Conservation (phyloP, 1,140 invertebrate genomes). For the Papilio glaucus region DNA sequence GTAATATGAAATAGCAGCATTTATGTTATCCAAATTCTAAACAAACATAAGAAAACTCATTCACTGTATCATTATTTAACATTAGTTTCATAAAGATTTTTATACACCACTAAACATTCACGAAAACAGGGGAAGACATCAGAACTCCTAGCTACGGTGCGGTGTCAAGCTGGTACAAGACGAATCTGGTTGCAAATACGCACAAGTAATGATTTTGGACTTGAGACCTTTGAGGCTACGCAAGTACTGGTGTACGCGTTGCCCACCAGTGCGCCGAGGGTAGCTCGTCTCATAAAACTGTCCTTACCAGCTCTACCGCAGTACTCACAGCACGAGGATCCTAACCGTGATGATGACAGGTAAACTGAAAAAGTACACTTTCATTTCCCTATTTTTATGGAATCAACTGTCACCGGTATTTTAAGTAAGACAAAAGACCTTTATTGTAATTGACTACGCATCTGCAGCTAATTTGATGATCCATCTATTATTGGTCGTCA, state of each 20-base stretch:
- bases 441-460: too few relatives aligned
- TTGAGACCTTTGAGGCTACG: conserved; percentile 47
- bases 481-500: too few relatives aligned
- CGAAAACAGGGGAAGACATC: conserved; percentile 45
- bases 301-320: conserved; percentile 64
- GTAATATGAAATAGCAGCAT: too few relatives aligned
- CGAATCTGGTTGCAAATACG: conserved; percentile 69
- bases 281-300: conserved; percentile 65
- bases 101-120: not conserved
- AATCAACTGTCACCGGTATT: not conserved
- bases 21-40: too few relatives aligned
- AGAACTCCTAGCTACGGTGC: conserved; percentile 71
- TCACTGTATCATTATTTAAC: too few relatives aligned
- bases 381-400: not conserved
- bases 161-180: conserved; percentile 75
- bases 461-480: too few relatives aligned
- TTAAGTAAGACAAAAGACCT: too few relatives aligned
- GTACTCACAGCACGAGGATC: conserved; percentile 67
- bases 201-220: conserved; percentile 32
- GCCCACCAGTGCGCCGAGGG: conserved; percentile 70
- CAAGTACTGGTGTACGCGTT: conserved; percentile 66
- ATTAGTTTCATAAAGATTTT: conserved; percentile 19
- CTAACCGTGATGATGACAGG: conserved; percentile 47
- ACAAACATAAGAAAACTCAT: too few relatives aligned
- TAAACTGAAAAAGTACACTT: conserved; percentile 14